Evolutionary conservation across 2,888 invertebrate species (phyloP).

Genomic region (Dolichopus griseipennis): DNA sequence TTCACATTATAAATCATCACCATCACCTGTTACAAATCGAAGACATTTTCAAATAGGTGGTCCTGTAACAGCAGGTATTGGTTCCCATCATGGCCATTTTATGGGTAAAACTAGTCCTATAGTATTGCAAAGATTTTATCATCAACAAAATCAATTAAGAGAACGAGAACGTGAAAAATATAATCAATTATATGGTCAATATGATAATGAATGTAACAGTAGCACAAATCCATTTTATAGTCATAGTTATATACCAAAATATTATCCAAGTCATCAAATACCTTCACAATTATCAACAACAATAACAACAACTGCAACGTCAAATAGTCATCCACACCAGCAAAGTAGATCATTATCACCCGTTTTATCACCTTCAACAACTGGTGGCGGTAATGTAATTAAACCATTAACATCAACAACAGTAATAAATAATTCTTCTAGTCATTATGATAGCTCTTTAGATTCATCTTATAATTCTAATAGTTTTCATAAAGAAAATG

Average conservation of each 20-base stretch:
- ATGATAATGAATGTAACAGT: slow-evolving; percentile 15
- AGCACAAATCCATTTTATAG: slow-evolving; percentile 38
- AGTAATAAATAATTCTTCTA: slow-evolving; percentile 16
- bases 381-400: slow-evolving; percentile 12
- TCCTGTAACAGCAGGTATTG: slow-evolving; percentile 22
- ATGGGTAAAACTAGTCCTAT: slow-evolving; percentile 70
- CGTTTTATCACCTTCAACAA: slow-evolving; percentile 12
- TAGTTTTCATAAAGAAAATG: no score
- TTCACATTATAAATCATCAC: slow-evolving; percentile 21
- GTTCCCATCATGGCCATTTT: slow-evolving; percentile 29
- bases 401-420: slow-evolving; percentile 10
- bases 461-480: no score
- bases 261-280: slow-evolving; percentile 21
- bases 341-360: slow-evolving; percentile 13
- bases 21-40: slow-evolving; percentile 23
- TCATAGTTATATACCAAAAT: slow-evolving; percentile 32
- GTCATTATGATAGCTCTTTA: no score
- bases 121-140: slow-evolving; percentile 67
- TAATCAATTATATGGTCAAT: slow-evolving; percentile 24
- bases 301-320: no score
- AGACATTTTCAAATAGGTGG: slow-evolving; percentile 30
- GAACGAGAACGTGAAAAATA: slow-evolving; percentile 44
- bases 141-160: slow-evolving; percentile 64
- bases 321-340: slow-evolving; percentile 13
- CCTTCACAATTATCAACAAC: slow-evolving; percentile 20